These are phyloP conservation scores for Linnaemya tessellans DNA, from an alignment of 2,888 invertebrate species.

Conservation along the genomic window DNA sequence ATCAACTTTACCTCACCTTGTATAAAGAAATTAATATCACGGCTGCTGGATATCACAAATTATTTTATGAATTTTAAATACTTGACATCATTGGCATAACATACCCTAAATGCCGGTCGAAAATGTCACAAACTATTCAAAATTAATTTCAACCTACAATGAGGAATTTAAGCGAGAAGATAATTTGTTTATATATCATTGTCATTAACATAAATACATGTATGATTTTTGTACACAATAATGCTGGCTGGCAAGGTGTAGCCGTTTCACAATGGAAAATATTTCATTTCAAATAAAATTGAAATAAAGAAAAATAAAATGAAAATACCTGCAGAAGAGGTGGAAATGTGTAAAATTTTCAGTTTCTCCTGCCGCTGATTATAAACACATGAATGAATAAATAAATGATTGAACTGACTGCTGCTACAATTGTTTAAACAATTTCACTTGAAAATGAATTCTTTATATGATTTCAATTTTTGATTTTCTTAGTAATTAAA, in stretches of 20 bases:
- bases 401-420: neutral
- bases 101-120: neutral
- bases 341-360: neutral
- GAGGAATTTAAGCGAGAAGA: neutral
- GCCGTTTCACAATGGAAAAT: slow-evolving; percentile 16
- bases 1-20: too few species aligned
- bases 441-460: neutral
- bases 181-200: neutral
- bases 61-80: neutral
- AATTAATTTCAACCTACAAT: neutral
- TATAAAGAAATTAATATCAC: neutral
- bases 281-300: neutral
- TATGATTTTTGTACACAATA: slow-evolving; percentile 9
- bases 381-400: neutral
- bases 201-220: neutral
- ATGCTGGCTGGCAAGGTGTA: slow-evolving; percentile 57
- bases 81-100: slow-evolving; percentile 28
- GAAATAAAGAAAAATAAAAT: neutral
- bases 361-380: neutral
- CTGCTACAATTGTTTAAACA: slow-evolving; percentile 8
- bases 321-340: neutral
- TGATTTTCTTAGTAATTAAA: slow-evolving; percentile 46
- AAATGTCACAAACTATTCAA: slow-evolving; percentile 19
- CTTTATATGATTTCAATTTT: slow-evolving; percentile 22
- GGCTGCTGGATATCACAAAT: neutral